Percentiles rank a stretch among this genome's conserved stretches.
Conservation (phyloP, 2,113 vertebrate species). For the Grammomys surdaster region DNA sequence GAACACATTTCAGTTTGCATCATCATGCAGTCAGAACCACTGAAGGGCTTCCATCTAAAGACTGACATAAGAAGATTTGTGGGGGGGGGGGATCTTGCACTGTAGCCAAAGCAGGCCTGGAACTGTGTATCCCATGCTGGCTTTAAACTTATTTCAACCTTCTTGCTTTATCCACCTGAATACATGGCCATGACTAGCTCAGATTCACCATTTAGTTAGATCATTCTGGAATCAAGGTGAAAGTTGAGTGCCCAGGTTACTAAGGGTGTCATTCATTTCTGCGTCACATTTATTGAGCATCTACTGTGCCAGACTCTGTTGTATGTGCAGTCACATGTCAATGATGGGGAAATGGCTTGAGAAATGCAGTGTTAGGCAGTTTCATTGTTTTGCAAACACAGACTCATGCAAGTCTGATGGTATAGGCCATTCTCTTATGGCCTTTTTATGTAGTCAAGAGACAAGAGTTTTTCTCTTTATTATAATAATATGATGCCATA, state of each 20-base stretch:
- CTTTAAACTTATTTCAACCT: not conserved
- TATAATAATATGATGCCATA: not conserved
- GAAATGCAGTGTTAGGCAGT: not conserved
- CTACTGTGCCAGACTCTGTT: not conserved
- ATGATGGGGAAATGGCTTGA: not conserved
- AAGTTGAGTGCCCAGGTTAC: not conserved
- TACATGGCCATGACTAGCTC: not conserved
- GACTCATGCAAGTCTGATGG: too few species aligned
- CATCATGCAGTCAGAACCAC: not conserved
- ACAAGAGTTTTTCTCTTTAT: not conserved
- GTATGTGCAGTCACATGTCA: not conserved
- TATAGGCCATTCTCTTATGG: not conserved
- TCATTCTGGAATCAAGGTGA: not conserved
- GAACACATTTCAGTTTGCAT: constrained; percentile 1
- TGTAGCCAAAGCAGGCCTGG: not conserved
- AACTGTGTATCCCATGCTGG: not conserved
- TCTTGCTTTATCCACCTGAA: not conserved
- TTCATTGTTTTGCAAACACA: not conserved
- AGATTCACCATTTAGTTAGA: not conserved
- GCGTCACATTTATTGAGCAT: not conserved
- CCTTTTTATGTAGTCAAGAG: not conserved
- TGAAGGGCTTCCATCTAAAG: constrained; percentile 20
- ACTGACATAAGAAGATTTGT: not conserved
- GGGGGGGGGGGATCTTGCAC: too few species aligned
- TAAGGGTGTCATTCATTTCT: not conserved